These are phyloP conservation scores for Paradoxurus hermaphroditus DNA, from an alignment of 2,113 vertebrate genomes.

Conservation along the genomic window DNA sequence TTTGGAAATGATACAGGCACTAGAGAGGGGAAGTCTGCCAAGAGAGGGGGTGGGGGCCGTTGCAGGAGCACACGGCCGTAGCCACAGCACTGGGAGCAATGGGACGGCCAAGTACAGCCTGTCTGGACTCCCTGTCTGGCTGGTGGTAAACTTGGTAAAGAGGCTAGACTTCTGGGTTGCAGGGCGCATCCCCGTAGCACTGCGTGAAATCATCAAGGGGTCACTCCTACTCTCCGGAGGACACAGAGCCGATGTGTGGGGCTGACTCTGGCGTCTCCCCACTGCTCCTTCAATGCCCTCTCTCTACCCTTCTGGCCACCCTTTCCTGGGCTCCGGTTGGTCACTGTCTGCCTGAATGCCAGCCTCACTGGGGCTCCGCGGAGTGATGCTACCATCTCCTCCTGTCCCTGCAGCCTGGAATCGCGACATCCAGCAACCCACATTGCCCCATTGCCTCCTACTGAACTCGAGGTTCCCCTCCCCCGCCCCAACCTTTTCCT, in stretches of 20 bases:
- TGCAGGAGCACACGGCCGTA: neutral
- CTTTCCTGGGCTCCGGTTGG: neutral
- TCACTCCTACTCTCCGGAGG: neutral
- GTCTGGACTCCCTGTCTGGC: neutral
- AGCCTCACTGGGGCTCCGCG: neutral
- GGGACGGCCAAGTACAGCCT: neutral
- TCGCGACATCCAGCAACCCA: neutral
- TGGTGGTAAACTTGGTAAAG: neutral
- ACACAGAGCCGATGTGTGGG: neutral
- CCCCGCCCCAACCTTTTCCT: neutral
- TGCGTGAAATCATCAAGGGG: neutral
- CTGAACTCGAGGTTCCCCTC: neutral
- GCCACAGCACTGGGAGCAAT: neutral
- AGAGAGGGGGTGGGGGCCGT: neutral
- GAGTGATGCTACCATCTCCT: neutral
- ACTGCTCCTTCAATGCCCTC: neutral
- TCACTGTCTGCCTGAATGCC: neutral
- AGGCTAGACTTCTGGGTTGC: neutral
- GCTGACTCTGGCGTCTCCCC: neutral
- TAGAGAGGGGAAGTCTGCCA: neutral
- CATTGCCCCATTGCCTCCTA: neutral
- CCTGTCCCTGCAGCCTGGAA: neutral
- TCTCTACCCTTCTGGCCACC: neutral
- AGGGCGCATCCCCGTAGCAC: neutral
- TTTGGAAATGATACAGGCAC: constrained; percentile 29